These are phyloP conservation scores for Eremobia ochroleuca DNA, from an alignment of 2,888 invertebrate species.

Conservation along the genomic window DNA sequence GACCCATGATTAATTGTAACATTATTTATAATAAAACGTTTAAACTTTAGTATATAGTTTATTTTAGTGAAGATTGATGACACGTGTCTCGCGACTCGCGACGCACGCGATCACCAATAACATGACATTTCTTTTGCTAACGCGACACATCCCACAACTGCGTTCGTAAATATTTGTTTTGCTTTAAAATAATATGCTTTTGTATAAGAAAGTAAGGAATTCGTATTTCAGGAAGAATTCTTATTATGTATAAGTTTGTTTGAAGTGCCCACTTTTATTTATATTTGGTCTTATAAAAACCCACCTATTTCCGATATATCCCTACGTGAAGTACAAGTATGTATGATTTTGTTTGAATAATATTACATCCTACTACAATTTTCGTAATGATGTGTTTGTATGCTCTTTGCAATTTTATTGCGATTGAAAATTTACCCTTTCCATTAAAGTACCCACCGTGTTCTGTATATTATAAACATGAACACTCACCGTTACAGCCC, in stretches of 20 bases:
- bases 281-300: neutral
- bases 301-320: neutral
- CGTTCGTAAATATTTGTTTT: slow-evolving; percentile 18
- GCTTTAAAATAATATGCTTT: slow-evolving; percentile 2
- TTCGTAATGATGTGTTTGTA: neutral
- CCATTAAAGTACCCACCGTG: neutral
- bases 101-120: neutral
- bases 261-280: neutral
- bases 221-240: slow-evolving; percentile 1
- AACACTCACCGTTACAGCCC: neutral
- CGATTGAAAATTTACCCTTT: neutral
- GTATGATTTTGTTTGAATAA: neutral
- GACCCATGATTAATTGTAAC: neutral
- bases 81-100: neutral
- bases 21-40: slow-evolving; percentile 23
- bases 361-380: neutral
- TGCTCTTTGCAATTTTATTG: neutral
- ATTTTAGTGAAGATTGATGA: slow-evolving; percentile 49
- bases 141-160: neutral
- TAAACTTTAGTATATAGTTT: slow-evolving; percentile 9
- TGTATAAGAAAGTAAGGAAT: neutral
- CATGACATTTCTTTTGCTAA: neutral
- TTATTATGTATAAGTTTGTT: slow-evolving; percentile 1
- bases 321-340: neutral
- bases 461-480: neutral